Evolutionary conservation across 2,797 vertebrate species (phyloP).

Genomic region (Pipistrellus kuhlii): DNA sequence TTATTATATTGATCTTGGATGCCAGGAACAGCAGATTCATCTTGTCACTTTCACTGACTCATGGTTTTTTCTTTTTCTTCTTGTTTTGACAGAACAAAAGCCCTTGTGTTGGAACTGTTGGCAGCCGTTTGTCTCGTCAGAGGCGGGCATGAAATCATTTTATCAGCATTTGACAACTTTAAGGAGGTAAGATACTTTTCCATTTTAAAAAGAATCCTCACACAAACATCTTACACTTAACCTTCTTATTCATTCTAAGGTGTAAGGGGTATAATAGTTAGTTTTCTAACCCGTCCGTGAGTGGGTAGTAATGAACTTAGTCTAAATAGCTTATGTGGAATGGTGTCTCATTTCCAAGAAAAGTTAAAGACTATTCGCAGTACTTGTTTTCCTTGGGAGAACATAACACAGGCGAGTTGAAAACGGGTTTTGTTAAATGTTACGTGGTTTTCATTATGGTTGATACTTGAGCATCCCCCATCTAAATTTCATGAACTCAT

Average conservation of each 20-base stretch:
- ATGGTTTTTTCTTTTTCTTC: conserved; percentile 9
- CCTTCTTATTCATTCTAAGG: neutral
- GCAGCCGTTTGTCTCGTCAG: conserved; percentile 97
- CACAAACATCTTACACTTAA: neutral
- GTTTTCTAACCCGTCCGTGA: conserved; percentile 30
- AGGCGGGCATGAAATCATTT: conserved; percentile 98
- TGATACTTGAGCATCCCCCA: neutral
- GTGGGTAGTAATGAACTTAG: neutral
- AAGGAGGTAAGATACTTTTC: conserved; percentile 91
- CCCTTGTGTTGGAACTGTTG: conserved; percentile 95
- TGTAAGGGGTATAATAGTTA: neutral
- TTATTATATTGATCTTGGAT: neutral
- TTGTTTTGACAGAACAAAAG: conserved; percentile 93
- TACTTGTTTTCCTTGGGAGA: conserved; percentile 25
- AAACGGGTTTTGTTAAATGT: conserved; percentile 30
- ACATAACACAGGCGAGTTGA: neutral
- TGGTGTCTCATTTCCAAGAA: conserved; percentile 13
- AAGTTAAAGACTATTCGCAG: conserved; percentile 36
- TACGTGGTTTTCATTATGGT: conserved; percentile 35
- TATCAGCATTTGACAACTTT: conserved; percentile 97
- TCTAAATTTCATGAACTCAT: conserved; percentile 47
- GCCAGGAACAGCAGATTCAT: neutral
- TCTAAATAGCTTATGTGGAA: conserved; percentile 30
- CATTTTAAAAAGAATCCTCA: accelerated
- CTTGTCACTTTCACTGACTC: neutral